Evolutionary conservation across 92 coral and sea anemone species (phyloP).

Genomic region (Porites lobata): DNA sequence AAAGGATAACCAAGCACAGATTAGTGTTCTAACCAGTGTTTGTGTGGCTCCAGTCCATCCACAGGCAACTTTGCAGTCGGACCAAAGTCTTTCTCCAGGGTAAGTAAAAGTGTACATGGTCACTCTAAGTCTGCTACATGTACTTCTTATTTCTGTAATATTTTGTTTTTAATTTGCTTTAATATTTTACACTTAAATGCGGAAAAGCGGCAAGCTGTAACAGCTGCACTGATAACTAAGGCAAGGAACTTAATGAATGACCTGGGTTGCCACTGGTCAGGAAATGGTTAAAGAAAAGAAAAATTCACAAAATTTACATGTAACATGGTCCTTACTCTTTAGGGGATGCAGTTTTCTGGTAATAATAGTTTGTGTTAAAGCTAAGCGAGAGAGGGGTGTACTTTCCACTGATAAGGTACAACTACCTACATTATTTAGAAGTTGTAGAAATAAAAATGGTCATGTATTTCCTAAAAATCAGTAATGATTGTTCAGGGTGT

Average conservation of each 20-base stretch:
- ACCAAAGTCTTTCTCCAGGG: slow-evolving; percentile 49
- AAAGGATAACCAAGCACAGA: slow-evolving; percentile 53
- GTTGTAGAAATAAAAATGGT: not conserved
- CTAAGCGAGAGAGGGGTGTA: not conserved
- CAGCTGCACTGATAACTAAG: too few species aligned
- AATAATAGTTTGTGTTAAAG: slow-evolving; percentile 4
- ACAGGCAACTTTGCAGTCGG: too few species aligned
- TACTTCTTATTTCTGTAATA: too few species aligned
- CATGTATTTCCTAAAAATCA: slow-evolving; percentile 1
- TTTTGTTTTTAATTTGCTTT: too few species aligned
- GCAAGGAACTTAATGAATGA: too few species aligned
- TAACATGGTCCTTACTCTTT: not conserved
- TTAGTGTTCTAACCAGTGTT: slow-evolving; percentile 55
- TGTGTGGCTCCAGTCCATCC: slow-evolving; percentile 42
- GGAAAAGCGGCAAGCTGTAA: too few species aligned
- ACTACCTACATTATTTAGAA: not conserved
- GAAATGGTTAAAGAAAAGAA: not conserved
- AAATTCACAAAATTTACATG: not conserved
- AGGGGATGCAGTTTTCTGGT: slow-evolving; percentile 8
- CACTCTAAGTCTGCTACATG: too few species aligned
- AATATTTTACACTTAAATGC: too few species aligned
- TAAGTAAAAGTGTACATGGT: slow-evolving; percentile 10
- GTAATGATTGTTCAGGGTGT: slow-evolving; percentile 16
- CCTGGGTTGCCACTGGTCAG: too few species aligned
- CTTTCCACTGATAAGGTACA: not conserved